Evolutionary conservation across 1,140 invertebrate genomes (phyloP), one percentile per base, ranked within the genome.

Genomic region (Augochlora pura): DNA sequence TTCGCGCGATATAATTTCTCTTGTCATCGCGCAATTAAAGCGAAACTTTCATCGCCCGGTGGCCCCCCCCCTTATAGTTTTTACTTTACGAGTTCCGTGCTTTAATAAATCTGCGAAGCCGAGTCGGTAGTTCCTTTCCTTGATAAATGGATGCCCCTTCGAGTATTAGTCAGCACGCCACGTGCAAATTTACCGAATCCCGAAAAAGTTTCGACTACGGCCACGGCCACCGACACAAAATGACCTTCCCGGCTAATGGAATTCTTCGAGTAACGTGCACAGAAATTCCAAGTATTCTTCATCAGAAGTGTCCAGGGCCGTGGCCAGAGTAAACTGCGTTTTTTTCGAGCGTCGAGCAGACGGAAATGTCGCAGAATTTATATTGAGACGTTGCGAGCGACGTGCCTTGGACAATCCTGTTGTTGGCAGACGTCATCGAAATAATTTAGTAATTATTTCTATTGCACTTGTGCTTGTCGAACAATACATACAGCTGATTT

Each of bases 221-320:
- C 60, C 60, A 63, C 60, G 60, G 16, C 18, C 7, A 38, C 16
- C 32, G 60, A 25, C 60, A 38, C 60, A 25, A 63, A 38, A 21
- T 63, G 60, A 63, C 60, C 60, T 32, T 38, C 27, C 60, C 9
- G 8, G 60, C 23, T 63, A 63, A 63, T 63, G 60, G 60, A 63
- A 63, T 63, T 63, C 60, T 63, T 63, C 27, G 60, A 63, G 60
- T 63, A 32, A 63, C 60, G 60, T 63, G 60, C 60, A 21, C 60
- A 16, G 60, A 63, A 63, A 63, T 63, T 21, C 60, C 60, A 32
- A 63, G 60, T 63, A 25, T 63, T 63, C 16, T 32, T 38, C 27
- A 21, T 38, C 27, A 21, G 60, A 38, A 8, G 21, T 3, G 60
- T 21, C 27, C 21, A 25, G 27, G 21, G 27, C 1, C 16, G 8